Base-by-base conservation (phyloP, 2,797 vertebrate species). In the Eidolon dupreanum region DNA sequence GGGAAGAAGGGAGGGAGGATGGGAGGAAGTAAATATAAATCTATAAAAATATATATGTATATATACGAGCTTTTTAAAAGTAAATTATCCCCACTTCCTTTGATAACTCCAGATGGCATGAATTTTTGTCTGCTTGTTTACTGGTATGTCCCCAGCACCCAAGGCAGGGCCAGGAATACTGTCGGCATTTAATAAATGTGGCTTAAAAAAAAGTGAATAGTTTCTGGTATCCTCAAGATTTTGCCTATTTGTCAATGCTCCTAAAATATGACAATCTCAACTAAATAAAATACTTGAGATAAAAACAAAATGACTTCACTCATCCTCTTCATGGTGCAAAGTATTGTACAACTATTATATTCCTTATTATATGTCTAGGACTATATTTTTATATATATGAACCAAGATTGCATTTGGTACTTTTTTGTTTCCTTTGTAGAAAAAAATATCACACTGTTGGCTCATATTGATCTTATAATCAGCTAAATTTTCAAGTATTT, bases 401-500 rank as follows among this genome's bases (percentile, higher is more conserved):
- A 41, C 53, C 77, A 90, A 85, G 49, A 51, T 3, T 73, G 38
- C 36, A 65, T 79, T 66, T 68, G 73, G 70, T 46, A 26, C 22
- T 28, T 59, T 75, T 82, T 6, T 7, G 26, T 31, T 92, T 90
- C 74, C 4, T 59, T 85, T 89, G 88, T 41, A 93, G 46, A 88
- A 68, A 68, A 24, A 24, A 83, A 59, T 6, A 61, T 75, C 86
- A 46, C 49, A 63, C 7, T 57, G 9, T 57, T 55, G 17, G 43
- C 31, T 65, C 33, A 83, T 79, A 90, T 63, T 82, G 88, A 88
- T 88, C 90, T 95, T 79, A 77, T n/a, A 88, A 91, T 70, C 78
- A 95, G 55, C 91, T 94, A 81, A 96, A 85, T 31, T 51, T 46
- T 85, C 51, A 77, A 82, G 49, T 85, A 92, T 89, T 89, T 91